Conservation (phyloP, 1,140 invertebrate species). For the Hetaerina americana region DNA sequence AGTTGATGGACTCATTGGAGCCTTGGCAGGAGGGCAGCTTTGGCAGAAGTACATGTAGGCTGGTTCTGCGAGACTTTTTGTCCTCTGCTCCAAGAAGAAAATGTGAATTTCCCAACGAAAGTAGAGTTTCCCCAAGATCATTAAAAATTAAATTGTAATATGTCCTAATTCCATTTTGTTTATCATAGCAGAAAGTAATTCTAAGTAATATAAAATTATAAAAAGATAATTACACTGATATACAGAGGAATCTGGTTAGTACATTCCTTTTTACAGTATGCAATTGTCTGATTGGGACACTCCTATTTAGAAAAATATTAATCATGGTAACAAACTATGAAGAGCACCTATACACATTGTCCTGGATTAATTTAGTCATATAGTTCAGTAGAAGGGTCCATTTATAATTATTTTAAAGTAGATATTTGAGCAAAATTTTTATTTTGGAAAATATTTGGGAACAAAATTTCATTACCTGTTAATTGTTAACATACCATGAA, state of each 20-base stretch:
- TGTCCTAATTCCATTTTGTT: not conserved
- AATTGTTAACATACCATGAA: too few species aligned
- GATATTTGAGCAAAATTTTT: too few species aligned
- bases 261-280: not conserved
- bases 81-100: not conserved
- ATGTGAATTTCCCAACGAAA: not conserved
- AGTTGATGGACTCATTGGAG: slow-evolving; percentile 2
- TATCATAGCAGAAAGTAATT: not conserved
- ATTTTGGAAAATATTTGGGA: too few species aligned
- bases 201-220: not conserved
- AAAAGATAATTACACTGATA: not conserved
- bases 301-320: too few species aligned
- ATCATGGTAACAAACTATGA: too few species aligned
- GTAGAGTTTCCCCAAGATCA: not conserved
- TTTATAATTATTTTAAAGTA: too few species aligned
- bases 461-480: too few species aligned
- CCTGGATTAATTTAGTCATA: too few species aligned
- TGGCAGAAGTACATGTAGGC: slow-evolving; percentile 2
- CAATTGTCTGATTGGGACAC: not conserved
- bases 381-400: too few species aligned
- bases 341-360: too few species aligned
- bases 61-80: slow-evolving; percentile 3
- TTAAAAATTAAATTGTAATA: not conserved
- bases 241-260: not conserved
- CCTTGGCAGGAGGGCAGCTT: slow-evolving; percentile 5